phyloP scores from a whole-genome alignment of 2,113 vertebrate species.

The Halcyon senegalensis region DNA sequence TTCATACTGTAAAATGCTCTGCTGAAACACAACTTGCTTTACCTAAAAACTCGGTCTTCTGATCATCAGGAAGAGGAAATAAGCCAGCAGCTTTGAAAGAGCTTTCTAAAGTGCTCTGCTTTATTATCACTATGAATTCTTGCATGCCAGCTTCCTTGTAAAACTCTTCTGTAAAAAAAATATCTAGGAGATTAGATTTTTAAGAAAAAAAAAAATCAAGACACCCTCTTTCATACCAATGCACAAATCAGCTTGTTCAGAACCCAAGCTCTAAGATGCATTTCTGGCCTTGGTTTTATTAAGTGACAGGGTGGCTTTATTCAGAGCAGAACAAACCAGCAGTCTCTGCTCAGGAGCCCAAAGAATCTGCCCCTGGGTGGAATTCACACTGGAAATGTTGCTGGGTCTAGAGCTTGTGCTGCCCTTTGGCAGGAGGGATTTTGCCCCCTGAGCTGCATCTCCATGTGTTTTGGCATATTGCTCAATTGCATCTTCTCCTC shows the following conservation, averaged over 20 bases:
- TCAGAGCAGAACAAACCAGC: neutral
- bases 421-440: neutral
- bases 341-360: neutral
- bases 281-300: neutral
- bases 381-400: accelerated
- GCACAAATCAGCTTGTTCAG: neutral
- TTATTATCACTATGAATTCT: neutral
- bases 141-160: neutral
- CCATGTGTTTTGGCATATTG: accelerated
- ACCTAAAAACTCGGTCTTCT: neutral
- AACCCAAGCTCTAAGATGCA: neutral
- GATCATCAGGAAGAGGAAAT: neutral
- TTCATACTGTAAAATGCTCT: neutral
- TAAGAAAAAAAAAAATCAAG: neutral
- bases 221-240: neutral
- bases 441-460: neutral
- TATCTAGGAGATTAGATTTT: constrained; percentile 6
- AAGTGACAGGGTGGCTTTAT: neutral
- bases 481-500: neutral
- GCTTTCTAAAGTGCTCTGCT: neutral
- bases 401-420: neutral
- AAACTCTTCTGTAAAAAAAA: neutral
- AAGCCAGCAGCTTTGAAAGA: neutral
- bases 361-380: neutral
- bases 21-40: neutral